Percentiles rank a stretch among this genome's conserved stretches.
phyloP scores from a whole-genome alignment of 1,140 invertebrate species.

The Vanessa atalanta region DNA sequence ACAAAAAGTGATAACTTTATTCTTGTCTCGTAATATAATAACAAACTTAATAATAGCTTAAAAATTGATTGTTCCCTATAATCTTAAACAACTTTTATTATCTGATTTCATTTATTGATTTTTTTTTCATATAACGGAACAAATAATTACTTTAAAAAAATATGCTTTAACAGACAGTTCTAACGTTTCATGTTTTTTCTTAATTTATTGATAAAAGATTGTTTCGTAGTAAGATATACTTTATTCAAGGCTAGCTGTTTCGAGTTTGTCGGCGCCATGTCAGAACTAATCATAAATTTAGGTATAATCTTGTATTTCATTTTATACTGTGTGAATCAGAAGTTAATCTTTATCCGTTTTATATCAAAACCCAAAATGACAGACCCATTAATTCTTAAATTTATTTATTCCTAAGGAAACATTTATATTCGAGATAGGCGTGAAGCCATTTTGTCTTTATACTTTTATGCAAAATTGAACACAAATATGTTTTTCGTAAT shows the following conservation, averaged over 20 bases:
- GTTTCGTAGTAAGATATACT: not conserved
- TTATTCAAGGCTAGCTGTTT: not conserved
- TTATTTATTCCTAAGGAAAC: not conserved
- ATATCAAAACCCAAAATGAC: not conserved
- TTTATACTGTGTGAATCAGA: not conserved
- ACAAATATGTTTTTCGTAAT: not conserved
- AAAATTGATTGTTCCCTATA: too few species aligned
- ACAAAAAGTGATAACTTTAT: too few species aligned
- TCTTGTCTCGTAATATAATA: too few species aligned
- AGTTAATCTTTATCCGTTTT: not conserved
- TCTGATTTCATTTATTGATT: too few species aligned
- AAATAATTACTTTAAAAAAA: too few species aligned
- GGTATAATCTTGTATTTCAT: not conserved
- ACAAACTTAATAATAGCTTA: too few species aligned
- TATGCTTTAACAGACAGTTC: too few species aligned
- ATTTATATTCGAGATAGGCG: conserved; percentile 2
- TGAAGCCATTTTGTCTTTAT: not conserved
- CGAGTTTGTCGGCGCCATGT: not conserved
- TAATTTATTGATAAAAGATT: not conserved
- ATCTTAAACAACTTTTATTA: too few species aligned
- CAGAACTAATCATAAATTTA: too few species aligned
- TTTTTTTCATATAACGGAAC: too few species aligned
- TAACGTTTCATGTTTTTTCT: too few species aligned
- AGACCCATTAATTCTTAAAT: not conserved
- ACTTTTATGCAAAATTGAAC: not conserved